These are phyloP conservation scores for Lerista edwardsae DNA, from an alignment of 2,797 vertebrate genomes.

Conservation along the genomic window DNA sequence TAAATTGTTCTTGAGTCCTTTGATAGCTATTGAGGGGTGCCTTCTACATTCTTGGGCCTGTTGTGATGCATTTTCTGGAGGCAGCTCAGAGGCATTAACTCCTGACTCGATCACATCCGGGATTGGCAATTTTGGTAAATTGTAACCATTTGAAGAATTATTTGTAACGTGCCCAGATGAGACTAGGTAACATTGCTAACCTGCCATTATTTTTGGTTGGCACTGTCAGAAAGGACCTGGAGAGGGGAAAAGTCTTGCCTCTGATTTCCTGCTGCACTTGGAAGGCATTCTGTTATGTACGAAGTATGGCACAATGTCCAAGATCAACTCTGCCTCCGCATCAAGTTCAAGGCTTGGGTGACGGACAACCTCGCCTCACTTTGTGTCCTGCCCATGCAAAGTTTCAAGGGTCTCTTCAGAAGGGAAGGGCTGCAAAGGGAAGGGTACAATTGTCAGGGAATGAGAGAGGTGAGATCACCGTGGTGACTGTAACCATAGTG, in stretches of 20 bases:
- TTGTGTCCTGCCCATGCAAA: not conserved
- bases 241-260: not conserved
- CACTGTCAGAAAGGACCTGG: not conserved
- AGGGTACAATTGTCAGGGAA: not conserved
- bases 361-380: not conserved
- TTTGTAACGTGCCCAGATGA: too few species aligned
- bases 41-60: slow-evolving; percentile 17
- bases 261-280: not conserved
- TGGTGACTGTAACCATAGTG: not conserved
- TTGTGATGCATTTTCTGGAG: not conserved
- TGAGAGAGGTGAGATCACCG: not conserved
- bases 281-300: not conserved
- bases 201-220: not conserved
- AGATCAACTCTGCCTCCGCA: not conserved
- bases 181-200: not conserved
- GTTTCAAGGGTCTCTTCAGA: not conserved
- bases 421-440: not conserved
- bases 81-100: not conserved
- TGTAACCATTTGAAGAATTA: too few species aligned
- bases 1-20: not conserved
- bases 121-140: not conserved
- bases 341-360: too few species aligned
- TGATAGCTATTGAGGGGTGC: not conserved
- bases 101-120: not conserved
- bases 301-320: not conserved